Percentiles rank a stretch among this genome's conserved stretches.
Evolutionary conservation across 2,113 vertebrate species (phyloP).

Genomic region (Brienomyrus brachyistius): DNA sequence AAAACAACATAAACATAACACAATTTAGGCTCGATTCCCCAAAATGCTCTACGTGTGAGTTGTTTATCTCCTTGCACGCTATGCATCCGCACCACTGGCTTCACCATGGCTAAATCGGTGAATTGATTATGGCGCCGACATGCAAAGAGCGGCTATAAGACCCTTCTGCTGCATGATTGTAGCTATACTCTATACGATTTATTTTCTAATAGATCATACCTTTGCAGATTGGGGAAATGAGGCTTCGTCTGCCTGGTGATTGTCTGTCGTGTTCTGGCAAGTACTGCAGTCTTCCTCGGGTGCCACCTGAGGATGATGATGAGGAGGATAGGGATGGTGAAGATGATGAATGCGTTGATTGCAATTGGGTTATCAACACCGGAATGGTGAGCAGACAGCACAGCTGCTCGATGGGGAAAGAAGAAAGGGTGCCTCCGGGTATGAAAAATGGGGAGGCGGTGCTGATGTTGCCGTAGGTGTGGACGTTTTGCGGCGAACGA

Average conservation of each 20-base stretch:
- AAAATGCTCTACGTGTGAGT: neutral
- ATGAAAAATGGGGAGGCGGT: conserved; percentile 2
- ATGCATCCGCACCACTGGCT: neutral
- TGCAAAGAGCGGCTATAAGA: neutral
- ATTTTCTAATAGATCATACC: conserved; percentile 30
- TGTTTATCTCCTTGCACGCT: neutral
- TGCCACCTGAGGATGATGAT: conserved; percentile 32
- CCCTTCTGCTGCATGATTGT: neutral
- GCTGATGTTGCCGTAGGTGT: conserved; percentile 31
- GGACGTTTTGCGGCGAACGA: conserved; percentile 29
- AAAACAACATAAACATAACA: neutral
- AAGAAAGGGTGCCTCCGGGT: conserved; percentile 17
- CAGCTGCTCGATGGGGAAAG: conserved; percentile 30
- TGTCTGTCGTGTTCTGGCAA: conserved; percentile 53
- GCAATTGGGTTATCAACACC: conserved; percentile 28
- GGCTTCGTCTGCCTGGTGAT: conserved; percentile 71
- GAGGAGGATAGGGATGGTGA: conserved; percentile 11
- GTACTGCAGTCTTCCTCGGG: conserved; percentile 36
- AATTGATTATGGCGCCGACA: conserved; percentile 2
- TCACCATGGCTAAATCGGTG: neutral
- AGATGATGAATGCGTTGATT: conserved; percentile 37
- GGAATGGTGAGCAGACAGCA: conserved; percentile 38
- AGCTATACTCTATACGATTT: neutral
- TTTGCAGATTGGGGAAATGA: conserved; percentile 66
- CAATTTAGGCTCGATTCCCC: neutral